These are phyloP conservation scores for Theristicus caerulescens DNA, from an alignment of 2,113 vertebrate species.

Conservation along the genomic window DNA sequence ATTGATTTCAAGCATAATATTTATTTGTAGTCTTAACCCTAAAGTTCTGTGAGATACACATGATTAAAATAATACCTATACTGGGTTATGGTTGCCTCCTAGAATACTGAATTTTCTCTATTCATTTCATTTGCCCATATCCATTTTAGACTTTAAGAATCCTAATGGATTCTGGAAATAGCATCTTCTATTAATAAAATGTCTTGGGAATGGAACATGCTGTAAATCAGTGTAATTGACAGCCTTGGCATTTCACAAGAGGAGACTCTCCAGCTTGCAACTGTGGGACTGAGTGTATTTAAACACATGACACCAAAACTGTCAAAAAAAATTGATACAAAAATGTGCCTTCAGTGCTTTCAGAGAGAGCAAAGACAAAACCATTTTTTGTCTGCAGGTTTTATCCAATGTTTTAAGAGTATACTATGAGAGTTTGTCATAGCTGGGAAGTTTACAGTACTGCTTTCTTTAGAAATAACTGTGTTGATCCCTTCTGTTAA, in stretches of 20 bases:
- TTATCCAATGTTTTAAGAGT: not conserved
- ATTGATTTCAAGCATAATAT: constrained; percentile 8
- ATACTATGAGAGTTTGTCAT: not conserved
- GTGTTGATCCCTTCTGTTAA: not conserved
- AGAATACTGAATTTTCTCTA: constrained; percentile 26
- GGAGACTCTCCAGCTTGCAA: not conserved
- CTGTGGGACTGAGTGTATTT: not conserved
- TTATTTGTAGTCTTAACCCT: constrained; percentile 27
- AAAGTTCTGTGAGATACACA: constrained; percentile 5
- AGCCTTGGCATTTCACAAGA: not conserved
- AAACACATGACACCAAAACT: not conserved
- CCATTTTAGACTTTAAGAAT: constrained; percentile 26
- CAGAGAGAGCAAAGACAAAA: not conserved
- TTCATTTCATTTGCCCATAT: constrained; percentile 19
- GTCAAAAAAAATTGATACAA: too few species aligned
- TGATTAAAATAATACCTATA: constrained; percentile 22
- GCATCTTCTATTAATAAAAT: not conserved
- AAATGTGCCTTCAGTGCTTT: not conserved
- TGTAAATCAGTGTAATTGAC: not conserved
- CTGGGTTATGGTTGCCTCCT: not conserved
- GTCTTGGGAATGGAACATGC: not conserved
- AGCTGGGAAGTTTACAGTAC: not conserved
- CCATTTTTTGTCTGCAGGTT: not conserved
- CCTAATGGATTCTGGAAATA: constrained; percentile 12
- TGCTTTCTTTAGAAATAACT: not conserved